phyloP scores from a whole-genome alignment of 2,797 vertebrate species.

The Gallinago nigripennis region DNA sequence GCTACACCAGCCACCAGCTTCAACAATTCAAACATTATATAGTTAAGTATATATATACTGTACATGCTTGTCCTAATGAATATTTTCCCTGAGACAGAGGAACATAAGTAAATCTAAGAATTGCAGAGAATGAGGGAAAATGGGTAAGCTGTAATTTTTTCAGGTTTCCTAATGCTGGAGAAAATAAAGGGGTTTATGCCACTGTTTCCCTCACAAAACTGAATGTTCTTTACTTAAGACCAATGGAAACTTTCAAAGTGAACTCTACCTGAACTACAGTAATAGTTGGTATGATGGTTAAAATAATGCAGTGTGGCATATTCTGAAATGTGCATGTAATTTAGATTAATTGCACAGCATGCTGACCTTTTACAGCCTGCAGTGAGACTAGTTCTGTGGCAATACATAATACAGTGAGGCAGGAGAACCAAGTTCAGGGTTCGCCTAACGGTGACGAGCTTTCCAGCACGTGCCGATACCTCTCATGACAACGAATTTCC shows the following conservation, averaged over 20 bases:
- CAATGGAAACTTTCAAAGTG: slow-evolving; percentile 13
- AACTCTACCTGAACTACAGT: slow-evolving; percentile 42
- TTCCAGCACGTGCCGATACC: neutral
- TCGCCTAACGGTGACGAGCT: neutral
- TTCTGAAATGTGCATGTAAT: neutral
- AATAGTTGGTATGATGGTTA: neutral
- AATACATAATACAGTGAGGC: neutral
- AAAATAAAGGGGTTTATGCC: neutral
- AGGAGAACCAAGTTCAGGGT: neutral
- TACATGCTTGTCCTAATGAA: slow-evolving; percentile 5
- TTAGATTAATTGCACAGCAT: slow-evolving; percentile 52
- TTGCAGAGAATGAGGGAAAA: neutral
- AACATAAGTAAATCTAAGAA: slow-evolving; percentile 52
- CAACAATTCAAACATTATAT: neutral
- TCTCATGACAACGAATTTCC: neutral
- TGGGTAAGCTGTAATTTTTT: slow-evolving; percentile 57
- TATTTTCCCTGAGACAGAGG: slow-evolving; percentile 20
- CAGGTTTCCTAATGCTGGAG: slow-evolving; percentile 38
- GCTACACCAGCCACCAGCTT: neutral
- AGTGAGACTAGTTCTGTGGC: neutral
- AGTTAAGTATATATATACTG: neutral
- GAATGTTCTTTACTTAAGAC: slow-evolving; percentile 42
- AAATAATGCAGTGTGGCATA: slow-evolving; percentile 10
- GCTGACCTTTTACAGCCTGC: neutral
- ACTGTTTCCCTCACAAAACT: neutral